These are phyloP conservation scores for Myodes glareolus DNA, from an alignment of 2,113 vertebrate genomes.

Conservation along the genomic window DNA sequence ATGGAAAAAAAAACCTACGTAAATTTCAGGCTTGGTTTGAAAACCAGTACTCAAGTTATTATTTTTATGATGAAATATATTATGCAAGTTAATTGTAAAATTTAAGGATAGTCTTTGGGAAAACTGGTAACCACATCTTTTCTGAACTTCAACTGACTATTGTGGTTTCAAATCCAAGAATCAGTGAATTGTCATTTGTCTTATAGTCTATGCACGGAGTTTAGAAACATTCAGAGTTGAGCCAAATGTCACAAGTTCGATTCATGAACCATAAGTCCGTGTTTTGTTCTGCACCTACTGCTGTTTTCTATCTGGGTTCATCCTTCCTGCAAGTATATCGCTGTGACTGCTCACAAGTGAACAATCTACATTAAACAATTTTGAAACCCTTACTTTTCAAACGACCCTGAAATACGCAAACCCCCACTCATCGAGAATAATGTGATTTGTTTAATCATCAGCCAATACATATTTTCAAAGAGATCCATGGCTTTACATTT, in stretches of 20 bases:
- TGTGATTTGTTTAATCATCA: constrained; percentile 52
- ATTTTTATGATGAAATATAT: constrained; percentile 10
- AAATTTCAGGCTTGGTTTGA: neutral
- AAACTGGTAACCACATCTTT: neutral
- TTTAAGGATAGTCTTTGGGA: neutral
- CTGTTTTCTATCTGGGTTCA: neutral
- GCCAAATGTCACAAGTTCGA: neutral
- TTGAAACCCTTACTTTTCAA: constrained; percentile 54
- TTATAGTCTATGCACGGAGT: neutral
- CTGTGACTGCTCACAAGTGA: neutral
- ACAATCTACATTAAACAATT: neutral
- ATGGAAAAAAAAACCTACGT: neutral
- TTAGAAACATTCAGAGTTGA: neutral
- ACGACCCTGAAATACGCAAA: neutral
- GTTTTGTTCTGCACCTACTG: neutral
- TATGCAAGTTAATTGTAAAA: neutral
- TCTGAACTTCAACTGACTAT: neutral
- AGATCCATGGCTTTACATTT: constrained; percentile 64
- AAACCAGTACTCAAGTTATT: constrained; percentile 12
- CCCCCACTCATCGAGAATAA: constrained; percentile 38
- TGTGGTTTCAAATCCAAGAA: neutral
- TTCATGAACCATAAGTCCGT: neutral
- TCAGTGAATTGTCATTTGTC: neutral
- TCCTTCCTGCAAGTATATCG: neutral
- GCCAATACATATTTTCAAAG: constrained; percentile 43